Evolutionary conservation across 64 coral and sea anemone genomes (phyloP).

Genomic region (Trachythela sp.): DNA sequence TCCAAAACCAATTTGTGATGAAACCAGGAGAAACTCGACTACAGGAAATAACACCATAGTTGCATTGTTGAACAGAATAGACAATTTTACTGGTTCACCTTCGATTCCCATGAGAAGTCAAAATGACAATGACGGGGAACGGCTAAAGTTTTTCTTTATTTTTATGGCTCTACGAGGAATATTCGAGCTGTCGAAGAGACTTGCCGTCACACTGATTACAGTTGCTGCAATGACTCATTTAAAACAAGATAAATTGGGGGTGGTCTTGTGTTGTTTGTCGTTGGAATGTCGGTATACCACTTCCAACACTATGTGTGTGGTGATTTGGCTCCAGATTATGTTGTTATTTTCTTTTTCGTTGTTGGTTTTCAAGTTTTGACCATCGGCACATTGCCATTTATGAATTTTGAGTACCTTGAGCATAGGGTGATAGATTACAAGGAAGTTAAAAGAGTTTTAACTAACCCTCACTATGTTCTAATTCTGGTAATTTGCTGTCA

Average conservation of each 20-base stretch:
- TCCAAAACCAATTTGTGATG: background rate
- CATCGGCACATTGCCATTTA: background rate
- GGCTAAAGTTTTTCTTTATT: background rate
- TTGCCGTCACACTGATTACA: background rate
- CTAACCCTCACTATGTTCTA: background rate
- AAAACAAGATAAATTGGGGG: background rate
- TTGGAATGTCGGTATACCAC: background rate
- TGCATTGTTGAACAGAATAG: background rate
- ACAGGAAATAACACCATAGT: background rate
- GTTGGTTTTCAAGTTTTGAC: background rate
- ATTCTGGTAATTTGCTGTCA: background rate
- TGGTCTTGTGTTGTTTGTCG: background rate
- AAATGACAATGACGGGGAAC: background rate
- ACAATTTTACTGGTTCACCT: background rate
- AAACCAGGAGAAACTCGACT: background rate
- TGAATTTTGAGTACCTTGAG: background rate
- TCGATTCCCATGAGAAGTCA: background rate
- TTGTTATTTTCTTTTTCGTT: background rate
- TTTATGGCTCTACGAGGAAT: background rate
- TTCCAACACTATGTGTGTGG: background rate
- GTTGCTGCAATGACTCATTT: background rate
- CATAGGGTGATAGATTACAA: background rate
- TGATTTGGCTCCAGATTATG: background rate
- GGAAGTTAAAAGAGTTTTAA: background rate
- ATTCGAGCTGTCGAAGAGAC: background rate